Percentiles rank a stretch among this genome's conserved stretches.
Conservation (phyloP, 2,797 vertebrate genomes). For the Clarias laeviceps region DNA sequence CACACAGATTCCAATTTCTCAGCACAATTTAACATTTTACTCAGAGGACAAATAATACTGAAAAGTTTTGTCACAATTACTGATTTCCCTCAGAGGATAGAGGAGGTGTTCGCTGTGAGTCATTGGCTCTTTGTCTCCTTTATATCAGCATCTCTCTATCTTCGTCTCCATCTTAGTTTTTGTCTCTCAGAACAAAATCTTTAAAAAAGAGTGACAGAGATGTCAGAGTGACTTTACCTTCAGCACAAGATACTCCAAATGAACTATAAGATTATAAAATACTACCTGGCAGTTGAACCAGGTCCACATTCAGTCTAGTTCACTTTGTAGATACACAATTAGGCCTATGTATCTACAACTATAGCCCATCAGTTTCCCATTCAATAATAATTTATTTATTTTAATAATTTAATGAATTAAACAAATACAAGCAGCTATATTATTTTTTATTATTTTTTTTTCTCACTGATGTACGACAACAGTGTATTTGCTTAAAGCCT, state of each 20-base stretch:
- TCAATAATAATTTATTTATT: too few species aligned
- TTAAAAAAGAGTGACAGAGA: constrained; percentile 4
- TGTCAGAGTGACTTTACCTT: constrained; percentile 16
- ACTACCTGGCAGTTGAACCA: background rate
- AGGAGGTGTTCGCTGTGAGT: background rate
- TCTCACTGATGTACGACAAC: too few species aligned
- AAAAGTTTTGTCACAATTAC: too few species aligned
- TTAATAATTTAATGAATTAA: too few species aligned
- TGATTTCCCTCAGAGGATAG: background rate
- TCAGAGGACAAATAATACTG: too few species aligned
- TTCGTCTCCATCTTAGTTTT: background rate
- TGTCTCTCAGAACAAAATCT: background rate
- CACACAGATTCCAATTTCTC: too few species aligned
- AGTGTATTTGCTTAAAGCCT: too few species aligned
- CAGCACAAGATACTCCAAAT: background rate
- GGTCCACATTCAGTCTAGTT: background rate
- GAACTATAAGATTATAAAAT: too few species aligned
- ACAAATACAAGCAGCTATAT: too few species aligned
- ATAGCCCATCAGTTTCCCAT: background rate
- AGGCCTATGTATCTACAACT: background rate
- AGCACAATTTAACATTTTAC: too few species aligned
- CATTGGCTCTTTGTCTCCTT: constrained; percentile 7
- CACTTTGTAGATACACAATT: background rate
- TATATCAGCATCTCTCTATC: background rate
- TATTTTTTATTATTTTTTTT: too few species aligned